Evolutionary conservation across 2,888 invertebrate species (phyloP), one percentile per base, ranked within the genome.

Genomic region (Cryptocheilus praepositus): DNA sequence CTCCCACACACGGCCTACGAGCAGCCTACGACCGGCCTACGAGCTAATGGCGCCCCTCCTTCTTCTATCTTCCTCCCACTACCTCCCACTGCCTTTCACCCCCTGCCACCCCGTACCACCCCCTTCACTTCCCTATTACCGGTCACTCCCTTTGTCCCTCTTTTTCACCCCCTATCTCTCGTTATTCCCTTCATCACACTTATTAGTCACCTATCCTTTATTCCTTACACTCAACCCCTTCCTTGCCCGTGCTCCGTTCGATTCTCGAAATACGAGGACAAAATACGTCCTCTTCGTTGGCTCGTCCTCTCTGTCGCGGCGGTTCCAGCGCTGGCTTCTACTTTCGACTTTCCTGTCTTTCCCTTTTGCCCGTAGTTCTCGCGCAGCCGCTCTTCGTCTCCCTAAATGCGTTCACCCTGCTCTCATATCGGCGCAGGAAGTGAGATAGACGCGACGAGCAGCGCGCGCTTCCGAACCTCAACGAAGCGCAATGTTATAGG

Each of bases 1-100:
- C 52, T 59, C 63, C 69, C 69, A 36, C 63, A 65, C 74, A 36
- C n/a, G n/a, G 28, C 4, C 28, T 70, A 72, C 68, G 65, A 64
- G 57, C 62, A 70, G 67, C 62, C 64, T 63, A 52, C 66, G 69
- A 67, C 65, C 65, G 62, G 63, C 64, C 68, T 57, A 63, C 58
- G 62, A 56, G 56, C 67, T 51, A 61, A 71, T 61, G 73, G 63
- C 61, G 63, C 74, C 74, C 64, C 44, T 53, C 46, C 62, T 64
- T 57, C 55, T 45, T 18, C 49, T 19, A 49, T 21, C 49, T 54
- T 53, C 5, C 67, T 56, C 43, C 36, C 53, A 18, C 59, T 22
- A 45, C 25, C 56, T 15, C 59, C 52, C 51, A 13, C 53, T 16
- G 28, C 43, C 49, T 52, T 60, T 44, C 18, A 63, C 58, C 64